Conservation (phyloP, 1,140 invertebrate species). For the Euura lappo region DNA sequence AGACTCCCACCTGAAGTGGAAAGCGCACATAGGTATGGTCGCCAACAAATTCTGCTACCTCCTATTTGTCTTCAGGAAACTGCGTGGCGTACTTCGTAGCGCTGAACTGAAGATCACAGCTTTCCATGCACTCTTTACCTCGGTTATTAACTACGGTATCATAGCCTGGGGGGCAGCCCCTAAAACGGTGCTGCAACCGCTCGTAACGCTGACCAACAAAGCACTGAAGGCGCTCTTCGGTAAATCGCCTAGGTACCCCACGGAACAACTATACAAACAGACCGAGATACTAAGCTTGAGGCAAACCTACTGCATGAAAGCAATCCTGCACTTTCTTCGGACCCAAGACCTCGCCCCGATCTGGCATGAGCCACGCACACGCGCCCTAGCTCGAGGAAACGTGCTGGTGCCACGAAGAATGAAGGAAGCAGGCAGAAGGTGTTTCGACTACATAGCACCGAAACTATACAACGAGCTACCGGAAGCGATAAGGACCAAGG, state of each 20-base stretch:
- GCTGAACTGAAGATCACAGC: neutral
- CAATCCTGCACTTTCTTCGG: neutral
- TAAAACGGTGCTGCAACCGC: neutral
- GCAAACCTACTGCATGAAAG: neutral
- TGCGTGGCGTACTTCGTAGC: neutral
- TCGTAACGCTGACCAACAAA: neutral
- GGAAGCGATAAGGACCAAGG: neutral
- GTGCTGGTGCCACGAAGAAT: neutral
- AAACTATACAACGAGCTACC: neutral
- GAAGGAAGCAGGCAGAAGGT: neutral
- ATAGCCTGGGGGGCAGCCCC: neutral
- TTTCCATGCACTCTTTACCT: neutral
- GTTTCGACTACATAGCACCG: neutral
- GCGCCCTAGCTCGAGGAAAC: neutral
- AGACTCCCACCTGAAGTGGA: slow-evolving; percentile 14
- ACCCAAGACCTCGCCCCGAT: neutral
- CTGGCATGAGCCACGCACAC: neutral
- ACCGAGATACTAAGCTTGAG: neutral
- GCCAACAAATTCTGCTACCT: slow-evolving; percentile 12
- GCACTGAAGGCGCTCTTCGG: neutral
- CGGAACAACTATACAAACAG: neutral
- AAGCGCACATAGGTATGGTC: neutral
- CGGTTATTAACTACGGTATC: neutral
- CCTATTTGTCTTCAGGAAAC: slow-evolving; percentile 9
- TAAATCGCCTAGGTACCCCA: neutral